A percentile compares a stretch with the other conserved stretches of the same genome.
Conservation (phyloP, 1,140 invertebrate species). For the Drosophila nebulosa region DNA sequence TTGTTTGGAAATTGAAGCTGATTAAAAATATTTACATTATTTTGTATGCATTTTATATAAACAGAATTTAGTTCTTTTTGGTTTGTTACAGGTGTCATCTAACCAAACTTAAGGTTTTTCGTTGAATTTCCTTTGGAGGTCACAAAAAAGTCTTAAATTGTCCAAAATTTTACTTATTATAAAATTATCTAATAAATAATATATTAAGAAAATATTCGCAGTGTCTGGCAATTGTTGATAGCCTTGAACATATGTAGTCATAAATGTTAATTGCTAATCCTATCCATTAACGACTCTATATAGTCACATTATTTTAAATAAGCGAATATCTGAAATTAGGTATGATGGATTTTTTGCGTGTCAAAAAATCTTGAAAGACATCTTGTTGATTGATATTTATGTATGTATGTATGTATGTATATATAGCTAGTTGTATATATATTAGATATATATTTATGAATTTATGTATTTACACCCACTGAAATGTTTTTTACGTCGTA, state of each 20-base stretch:
- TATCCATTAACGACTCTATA: background rate
- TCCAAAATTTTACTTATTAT: too few species aligned
- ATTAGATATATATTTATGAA: background rate
- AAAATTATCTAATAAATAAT: too few species aligned
- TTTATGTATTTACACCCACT: conserved; percentile 22
- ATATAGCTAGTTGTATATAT: conserved; percentile 4
- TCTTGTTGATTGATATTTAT: conserved; percentile 4
- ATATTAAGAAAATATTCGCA: too few species aligned
- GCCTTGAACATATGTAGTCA: background rate
- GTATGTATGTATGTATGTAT: background rate
- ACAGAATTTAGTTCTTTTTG: too few species aligned
- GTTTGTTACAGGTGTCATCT: too few species aligned
- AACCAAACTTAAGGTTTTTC: too few species aligned
- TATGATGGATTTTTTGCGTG: conserved; percentile 56
- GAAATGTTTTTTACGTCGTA: conserved; percentile 63
- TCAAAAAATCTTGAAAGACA: conserved; percentile 25
- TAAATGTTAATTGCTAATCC: background rate
- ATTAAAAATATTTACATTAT: too few species aligned
- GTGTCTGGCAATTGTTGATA: too few species aligned
- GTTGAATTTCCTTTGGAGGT: too few species aligned
- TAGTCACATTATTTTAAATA: conserved; percentile 21
- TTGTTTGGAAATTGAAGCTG: too few species aligned
- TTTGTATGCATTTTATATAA: too few species aligned
- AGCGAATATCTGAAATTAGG: conserved; percentile 38
- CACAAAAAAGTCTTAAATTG: too few species aligned